Evolutionary conservation across 2,113 vertebrate species (phyloP), one percentile per base, ranked within the genome.

Genomic region (Mus spicilegus): DNA sequence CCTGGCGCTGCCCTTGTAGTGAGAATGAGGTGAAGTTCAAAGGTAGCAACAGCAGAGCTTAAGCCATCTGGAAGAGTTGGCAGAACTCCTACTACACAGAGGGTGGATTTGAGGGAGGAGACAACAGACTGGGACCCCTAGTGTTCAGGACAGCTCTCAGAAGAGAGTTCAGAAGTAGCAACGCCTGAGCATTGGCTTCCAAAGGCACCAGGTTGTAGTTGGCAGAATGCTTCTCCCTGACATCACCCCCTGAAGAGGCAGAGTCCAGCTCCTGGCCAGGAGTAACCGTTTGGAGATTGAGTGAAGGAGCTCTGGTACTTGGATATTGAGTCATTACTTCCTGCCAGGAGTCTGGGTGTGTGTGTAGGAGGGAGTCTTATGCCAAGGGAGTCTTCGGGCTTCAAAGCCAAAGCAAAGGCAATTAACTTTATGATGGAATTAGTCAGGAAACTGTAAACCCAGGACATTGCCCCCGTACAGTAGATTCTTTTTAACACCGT

Each of bases 351-450:
- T 92, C 95, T 87, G 96, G 92, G 94, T 69, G 90, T 88, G 96
- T 36, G 42, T 14, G 69, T 84, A 33, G 75, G 72, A 78, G 92
- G 72, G 12, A 90, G 36, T 56, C 91, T 93, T 67, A 91, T 96
- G 97, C 98, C 97, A 97, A 96, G 88, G 78, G 95, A 98, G 93
- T 89, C 96, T 94, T 94, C 72, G 76, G 93, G 95, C 97, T 90
- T 98, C 97, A 90, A 24, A 77, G 97, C 95, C 93, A 96, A 97
- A 97, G 96, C 94, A 95, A 97, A 96, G 96, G 97, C 16, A 94
- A 97, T 98, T 98, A 94, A 92, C 97, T 98, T 98, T 96, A 97
- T 97, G 97, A 87, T 96, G 96, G 96, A 98, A 98, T 98, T 97
- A 97, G 95, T 97, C 95, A 95, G 96, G 97, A 98, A 98, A 96